phyloP scores from a whole-genome alignment of 2,113 vertebrate species.

The Spea bombifrons region DNA sequence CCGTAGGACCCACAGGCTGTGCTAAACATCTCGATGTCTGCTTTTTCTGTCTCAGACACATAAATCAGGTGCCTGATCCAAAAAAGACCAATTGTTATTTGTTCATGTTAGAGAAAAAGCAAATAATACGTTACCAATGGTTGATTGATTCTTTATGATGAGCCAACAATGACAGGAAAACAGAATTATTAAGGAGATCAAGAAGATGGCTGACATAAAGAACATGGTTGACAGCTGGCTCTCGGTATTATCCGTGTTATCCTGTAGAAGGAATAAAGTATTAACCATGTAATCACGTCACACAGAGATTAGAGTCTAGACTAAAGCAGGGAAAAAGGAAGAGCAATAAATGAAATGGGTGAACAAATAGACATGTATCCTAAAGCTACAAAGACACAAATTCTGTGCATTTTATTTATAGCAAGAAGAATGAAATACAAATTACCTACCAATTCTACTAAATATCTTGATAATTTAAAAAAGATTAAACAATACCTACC shows the following conservation, averaged over 20 bases:
- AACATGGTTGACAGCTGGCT: constrained; percentile 97
- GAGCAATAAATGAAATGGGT: neutral
- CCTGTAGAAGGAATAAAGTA: constrained; percentile 63
- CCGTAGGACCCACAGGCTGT: too few relatives aligned
- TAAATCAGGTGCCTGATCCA: too few relatives aligned
- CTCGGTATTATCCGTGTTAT: constrained; percentile 83
- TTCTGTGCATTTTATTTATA: neutral
- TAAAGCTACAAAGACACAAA: neutral
- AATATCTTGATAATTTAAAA: neutral
- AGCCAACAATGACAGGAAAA: constrained; percentile 97
- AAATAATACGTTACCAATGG: constrained; percentile 76
- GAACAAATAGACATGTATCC: neutral
- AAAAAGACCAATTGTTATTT: too few relatives aligned
- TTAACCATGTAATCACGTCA: neutral
- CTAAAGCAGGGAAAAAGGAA: neutral
- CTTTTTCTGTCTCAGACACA: too few relatives aligned
- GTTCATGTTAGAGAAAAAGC: too few relatives aligned
- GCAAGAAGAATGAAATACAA: too few relatives aligned
- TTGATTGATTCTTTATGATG: constrained; percentile 92
- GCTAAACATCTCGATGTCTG: too few relatives aligned
- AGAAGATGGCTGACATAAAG: constrained; percentile 97
- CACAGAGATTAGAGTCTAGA: neutral
- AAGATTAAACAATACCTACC: constrained; percentile 73
- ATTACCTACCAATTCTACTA: too few relatives aligned
- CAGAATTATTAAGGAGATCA: constrained; percentile 92